Base-by-base conservation (phyloP, 1,140 invertebrate species). In the Palaemon carinicauda region DNA sequence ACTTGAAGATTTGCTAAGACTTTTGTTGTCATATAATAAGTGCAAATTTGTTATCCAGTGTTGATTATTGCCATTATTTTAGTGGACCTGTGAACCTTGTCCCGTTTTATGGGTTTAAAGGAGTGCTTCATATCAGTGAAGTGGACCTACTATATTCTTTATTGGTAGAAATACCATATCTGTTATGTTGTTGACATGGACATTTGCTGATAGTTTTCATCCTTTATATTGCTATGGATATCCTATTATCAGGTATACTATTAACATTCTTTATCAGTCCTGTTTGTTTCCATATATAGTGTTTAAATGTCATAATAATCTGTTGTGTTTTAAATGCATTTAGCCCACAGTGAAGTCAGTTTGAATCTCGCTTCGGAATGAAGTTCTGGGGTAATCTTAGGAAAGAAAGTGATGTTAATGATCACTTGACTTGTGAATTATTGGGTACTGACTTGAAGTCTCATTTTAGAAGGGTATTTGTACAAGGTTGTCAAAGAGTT, bases 151-250 rank as follows among this genome's bases (percentile, higher is more conserved):
- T 41, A 33, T 53, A 33, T 86, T 86, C 79, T 79, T 85, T 85
- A 80, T 53, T 86, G 75, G 60, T 80, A 86, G 77, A 79, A 86
- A 86, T 69, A 79, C 52, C 52, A 79, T 33, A 21, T 78, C 73
- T 86, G 83, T 86, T 86, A 86, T 86, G 73, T 80, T 80, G 83
- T 86, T 86, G 83, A 86, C 69, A 86, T 86, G 83, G 60, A 78
- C 75, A 79, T 79, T 86, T 80, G 41, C 60, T 80, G 83, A 86
- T 86, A 86, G 77, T 77, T 86, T 86, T 86, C 75, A 79, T 86
- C 83, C 83, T 80, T 86, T 86, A 80, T 86, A 86, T 86, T 82
- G 71, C 60, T 73, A 74, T 86, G 53, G 54, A 86, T 86, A 86
- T 86, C 60, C 50, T 77, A 52, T 80, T 80, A 80, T 86, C 83